These are phyloP conservation scores for Holothuria leucospilota DNA, from an alignment of 53 echinoderm and acorn worm genomes.

Conservation along the genomic window DNA sequence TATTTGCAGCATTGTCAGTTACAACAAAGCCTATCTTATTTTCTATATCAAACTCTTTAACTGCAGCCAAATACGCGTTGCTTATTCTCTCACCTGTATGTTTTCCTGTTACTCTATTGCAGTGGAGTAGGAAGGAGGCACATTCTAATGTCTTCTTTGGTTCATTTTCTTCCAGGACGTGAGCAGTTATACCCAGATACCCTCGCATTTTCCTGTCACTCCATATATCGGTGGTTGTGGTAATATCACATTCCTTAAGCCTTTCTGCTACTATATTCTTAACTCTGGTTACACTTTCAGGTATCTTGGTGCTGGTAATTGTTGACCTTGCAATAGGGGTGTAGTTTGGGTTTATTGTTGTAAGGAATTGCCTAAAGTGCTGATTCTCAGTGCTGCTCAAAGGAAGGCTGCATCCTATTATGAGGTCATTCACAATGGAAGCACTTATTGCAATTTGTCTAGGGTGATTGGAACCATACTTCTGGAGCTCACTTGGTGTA, in stretches of 20 bases:
- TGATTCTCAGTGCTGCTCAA: background rate
- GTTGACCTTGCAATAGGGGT: background rate
- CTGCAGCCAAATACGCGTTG: too few relatives aligned
- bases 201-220: slow-evolving; percentile 23
- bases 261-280: background rate
- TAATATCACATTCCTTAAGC: background rate
- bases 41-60: slow-evolving; percentile 3
- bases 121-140: background rate
- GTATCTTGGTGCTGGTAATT: background rate
- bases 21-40: background rate
- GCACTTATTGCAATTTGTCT: too few relatives aligned
- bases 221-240: slow-evolving; percentile 30
- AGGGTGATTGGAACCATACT: too few relatives aligned
- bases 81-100: slow-evolving; percentile 38
- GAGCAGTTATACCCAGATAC: slow-evolving; percentile 39
- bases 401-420: background rate
- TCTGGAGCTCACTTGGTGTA: too few relatives aligned
- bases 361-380: background rate
- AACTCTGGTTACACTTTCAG: background rate
- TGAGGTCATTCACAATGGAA: background rate
- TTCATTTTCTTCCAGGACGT: background rate
- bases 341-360: background rate
- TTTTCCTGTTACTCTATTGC: background rate
- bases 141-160: background rate
- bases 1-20: slow-evolving; percentile 35